Evolutionary conservation across 2,113 vertebrate species (phyloP).

Genomic region (Tyto alba): DNA sequence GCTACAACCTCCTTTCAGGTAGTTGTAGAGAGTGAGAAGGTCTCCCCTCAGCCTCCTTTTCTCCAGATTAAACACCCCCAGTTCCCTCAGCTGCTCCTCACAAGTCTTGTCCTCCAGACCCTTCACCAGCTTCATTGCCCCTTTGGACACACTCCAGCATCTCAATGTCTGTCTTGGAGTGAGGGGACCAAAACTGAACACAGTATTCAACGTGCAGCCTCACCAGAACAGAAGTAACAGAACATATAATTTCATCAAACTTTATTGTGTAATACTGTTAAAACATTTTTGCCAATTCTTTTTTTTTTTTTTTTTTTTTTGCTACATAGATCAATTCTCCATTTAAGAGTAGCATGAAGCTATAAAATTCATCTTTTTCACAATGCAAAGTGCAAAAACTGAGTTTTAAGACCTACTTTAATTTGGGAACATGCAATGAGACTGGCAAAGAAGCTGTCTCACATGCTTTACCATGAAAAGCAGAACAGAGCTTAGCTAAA

Average conservation of each 20-base stretch:
- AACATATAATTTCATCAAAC: background rate
- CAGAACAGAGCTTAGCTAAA: background rate
- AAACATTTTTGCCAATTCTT: background rate
- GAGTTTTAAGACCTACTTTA: background rate
- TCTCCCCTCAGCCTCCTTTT: no score
- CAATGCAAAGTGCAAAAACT: background rate
- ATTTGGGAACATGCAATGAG: background rate
- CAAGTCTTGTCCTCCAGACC: no score
- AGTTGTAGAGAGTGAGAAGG: no score
- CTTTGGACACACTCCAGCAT: no score
- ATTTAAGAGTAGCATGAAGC: background rate
- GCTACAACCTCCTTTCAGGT: no score
- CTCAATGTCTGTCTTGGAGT: no score
- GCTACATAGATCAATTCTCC: no score
- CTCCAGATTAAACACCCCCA: no score
- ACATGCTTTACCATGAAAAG: background rate
- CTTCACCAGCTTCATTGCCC: no score
- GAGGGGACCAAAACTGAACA: no score
- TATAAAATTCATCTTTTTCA: background rate
- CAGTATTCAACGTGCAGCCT: background rate
- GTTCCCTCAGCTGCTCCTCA: no score
- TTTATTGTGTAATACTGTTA: background rate
- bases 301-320: background rate
- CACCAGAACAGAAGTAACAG: background rate
- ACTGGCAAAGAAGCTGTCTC: background rate